phyloP scores from a whole-genome alignment of 2,113 vertebrate species.

The Sitta europaea region DNA sequence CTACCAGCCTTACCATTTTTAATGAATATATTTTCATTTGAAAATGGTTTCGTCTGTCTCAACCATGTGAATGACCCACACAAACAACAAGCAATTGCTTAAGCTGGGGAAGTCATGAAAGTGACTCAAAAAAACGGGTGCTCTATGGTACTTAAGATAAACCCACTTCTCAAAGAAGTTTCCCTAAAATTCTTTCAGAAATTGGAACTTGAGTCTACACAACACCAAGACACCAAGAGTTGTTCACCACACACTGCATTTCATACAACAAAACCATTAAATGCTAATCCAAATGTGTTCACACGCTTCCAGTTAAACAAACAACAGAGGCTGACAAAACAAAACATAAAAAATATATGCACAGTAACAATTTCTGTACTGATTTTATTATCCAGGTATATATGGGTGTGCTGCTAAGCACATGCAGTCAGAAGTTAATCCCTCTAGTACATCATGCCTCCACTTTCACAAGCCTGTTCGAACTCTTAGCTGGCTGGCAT shows the following conservation, averaged over 20 bases:
- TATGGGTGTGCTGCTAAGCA: fast-evolving
- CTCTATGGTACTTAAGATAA: neutral
- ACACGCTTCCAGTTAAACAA: neutral
- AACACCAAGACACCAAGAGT: neutral
- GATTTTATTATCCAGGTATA: neutral
- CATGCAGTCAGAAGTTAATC: fast-evolving
- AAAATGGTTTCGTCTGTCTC: neutral
- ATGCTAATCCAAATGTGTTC: neutral
- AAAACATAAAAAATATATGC: neutral
- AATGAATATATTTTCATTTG: neutral
- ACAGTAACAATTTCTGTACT: neutral
- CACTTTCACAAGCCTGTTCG: neutral
- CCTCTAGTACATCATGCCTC: neutral
- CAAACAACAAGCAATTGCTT: neutral
- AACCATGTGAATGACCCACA: neutral
- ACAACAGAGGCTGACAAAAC: neutral
- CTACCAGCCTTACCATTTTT: neutral
- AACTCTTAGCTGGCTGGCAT: neutral
- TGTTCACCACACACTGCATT: neutral
- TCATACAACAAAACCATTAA: neutral
- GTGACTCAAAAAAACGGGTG: neutral
- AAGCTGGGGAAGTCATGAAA: neutral
- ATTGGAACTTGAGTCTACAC: neutral
- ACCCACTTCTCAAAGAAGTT: neutral
- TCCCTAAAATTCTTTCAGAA: neutral